phyloP scores from a whole-genome alignment of 2,888 invertebrate species.

The Muschampia staudingeri region DNA sequence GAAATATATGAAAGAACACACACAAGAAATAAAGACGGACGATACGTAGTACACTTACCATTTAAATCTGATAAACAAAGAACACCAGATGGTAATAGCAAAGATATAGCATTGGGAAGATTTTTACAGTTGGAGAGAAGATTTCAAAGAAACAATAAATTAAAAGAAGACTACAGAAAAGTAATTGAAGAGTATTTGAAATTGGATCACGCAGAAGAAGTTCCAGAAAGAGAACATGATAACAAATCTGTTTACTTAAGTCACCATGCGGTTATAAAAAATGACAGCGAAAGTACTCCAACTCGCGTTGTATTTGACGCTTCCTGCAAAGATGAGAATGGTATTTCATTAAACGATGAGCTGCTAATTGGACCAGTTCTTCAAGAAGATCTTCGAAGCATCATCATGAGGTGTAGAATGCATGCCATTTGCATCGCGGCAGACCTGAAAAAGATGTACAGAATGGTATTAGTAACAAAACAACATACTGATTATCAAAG shows the following conservation, averaged over 20 bases:
- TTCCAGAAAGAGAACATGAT: not conserved
- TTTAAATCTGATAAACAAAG: not conserved
- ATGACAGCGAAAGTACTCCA: not conserved
- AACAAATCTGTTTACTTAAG: not conserved
- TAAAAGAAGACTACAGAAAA: not conserved
- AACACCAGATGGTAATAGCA: not conserved
- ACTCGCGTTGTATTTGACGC: not conserved
- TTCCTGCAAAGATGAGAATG: conserved; percentile 9
- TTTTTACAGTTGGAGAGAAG: not conserved
- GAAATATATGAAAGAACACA: not conserved
- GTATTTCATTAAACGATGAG: not conserved
- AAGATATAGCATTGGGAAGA: not conserved
- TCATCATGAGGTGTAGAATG: conserved; percentile 3
- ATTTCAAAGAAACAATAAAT: not conserved
- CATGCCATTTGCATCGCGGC: not conserved
- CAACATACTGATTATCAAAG: not conserved
- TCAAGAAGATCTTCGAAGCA: not conserved
- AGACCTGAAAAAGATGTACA: not conserved
- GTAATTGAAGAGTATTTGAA: not conserved
- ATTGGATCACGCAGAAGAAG: conserved; percentile 3
- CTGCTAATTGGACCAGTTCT: not conserved
- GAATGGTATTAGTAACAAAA: conserved; percentile 8
- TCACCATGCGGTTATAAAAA: not conserved
- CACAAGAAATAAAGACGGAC: conserved; percentile 4
- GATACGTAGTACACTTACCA: not conserved